phyloP scores from a whole-genome alignment of 2,797 vertebrate genomes.

The Lepus oiostolus region DNA sequence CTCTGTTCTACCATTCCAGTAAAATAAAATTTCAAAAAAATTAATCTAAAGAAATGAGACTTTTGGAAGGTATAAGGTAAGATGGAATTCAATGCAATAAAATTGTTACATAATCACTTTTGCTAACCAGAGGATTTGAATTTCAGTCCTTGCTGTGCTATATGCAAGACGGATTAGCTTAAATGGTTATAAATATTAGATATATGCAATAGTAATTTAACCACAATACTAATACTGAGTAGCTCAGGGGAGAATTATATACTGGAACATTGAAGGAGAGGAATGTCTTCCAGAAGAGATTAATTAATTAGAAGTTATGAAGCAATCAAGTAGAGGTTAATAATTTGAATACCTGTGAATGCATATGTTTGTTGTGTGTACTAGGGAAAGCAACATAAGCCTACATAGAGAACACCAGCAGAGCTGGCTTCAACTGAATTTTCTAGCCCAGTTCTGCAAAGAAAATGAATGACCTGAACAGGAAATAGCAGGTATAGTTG shows the following conservation, averaged over 20 bases:
- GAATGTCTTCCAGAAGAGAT: not conserved
- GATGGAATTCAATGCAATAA: not conserved
- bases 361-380: fast-evolving
- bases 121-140: not conserved
- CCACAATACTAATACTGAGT: not conserved
- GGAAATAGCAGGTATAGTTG: not conserved
- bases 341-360: not conserved
- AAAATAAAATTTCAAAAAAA: not conserved
- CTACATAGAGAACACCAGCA: not conserved
- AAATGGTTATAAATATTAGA: not conserved
- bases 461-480: not conserved
- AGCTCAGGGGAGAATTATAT: not conserved
- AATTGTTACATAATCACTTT: not conserved
- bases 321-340: not conserved
- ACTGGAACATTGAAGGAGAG: not conserved
- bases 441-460: not conserved
- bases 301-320: not conserved
- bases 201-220: not conserved
- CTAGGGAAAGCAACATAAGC: not conserved
- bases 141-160: not conserved
- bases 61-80: constrained; percentile 19
- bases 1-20: too few species aligned
- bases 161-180: not conserved
- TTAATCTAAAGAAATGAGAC: constrained; percentile 32
- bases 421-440: not conserved